Evolutionary conservation across 1,140 invertebrate genomes (phyloP), one percentile per base, ranked within the genome.

Genomic region (Sesamia nonagrioides): DNA sequence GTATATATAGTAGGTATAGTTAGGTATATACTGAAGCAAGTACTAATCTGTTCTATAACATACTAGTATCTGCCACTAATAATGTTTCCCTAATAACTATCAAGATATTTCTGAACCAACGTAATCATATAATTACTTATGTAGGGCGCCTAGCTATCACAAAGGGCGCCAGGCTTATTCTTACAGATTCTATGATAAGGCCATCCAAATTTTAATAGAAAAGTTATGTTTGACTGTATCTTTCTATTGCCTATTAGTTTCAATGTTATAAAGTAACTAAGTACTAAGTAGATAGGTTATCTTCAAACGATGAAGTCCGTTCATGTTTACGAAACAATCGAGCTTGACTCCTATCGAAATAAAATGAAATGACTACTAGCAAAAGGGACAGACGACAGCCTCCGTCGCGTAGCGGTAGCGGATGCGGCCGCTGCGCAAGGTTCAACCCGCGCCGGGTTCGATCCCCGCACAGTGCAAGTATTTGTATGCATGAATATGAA

Each of bases 221-320:
- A 66, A 21, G 17, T 42, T 40, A 9, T 66, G 61, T 66, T 18
- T 42, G 61, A 42, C 42, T 66, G 37, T 66, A 66, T 42, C 37
- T 42, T 45, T 42, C 8, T 66, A 58, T 33, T 13, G n/a, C n/a
- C n/a, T n/a, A 58, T 58, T 27, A 58, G 21, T 15, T 42, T 42
- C 8, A 21, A 40, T 63, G 17, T 66, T 66, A 60, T 27, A 60
- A 11, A 2, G 4, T n/a, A 15, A 13, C 15, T 13, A 50, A 4
- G 3, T 11, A 3, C 3, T 6, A 42, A 9, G 52, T 9, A 9
- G 17, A 2, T 54, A 21, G 42, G 9, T 35, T 6, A 21, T 37
- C 61, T 66, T 66, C 61, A 42, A 13, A 63, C 9, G n/a, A n/a
- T 66, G 27, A 60, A 60, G 61, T 66, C n/a, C n/a, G n/a, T n/a